Evolutionary conservation across 92 coral and sea anemone species (phyloP), one percentile per base, ranked within the genome.

Genomic region (Phymanthus crucifer): DNA sequence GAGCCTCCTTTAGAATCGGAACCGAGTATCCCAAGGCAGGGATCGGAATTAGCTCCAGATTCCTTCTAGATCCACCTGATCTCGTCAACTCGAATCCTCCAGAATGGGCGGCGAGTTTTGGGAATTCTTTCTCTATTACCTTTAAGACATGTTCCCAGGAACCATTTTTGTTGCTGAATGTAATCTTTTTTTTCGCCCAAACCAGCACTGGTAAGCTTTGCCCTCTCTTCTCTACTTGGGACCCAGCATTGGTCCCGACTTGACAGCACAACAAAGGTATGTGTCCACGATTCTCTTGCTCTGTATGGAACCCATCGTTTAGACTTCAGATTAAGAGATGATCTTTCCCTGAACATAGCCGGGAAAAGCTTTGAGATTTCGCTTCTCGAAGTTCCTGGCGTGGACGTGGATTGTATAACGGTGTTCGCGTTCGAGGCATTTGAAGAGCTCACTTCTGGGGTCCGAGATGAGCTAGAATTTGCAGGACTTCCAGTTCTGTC

Each of bases 51-150:
- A 64, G 11, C 47, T 80, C 72, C 66, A 75, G 85, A 66, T 88
- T 88, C 11, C 87, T 86, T 45, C 93, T 86, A 37, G 84, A 89
- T 36, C 93, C 93, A 6, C 46, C 54, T 12, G 87, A 85, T 65
- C 92, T 88, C 24, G 84, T 54, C 36, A 80, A 88, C 64, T 88
- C 83, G 50, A 88, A 47, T 23, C 93, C 93, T 17, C 93, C 90
- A 48, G 81, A 43, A 43, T 10, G 61, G 61, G 61, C 11, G 61
- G 61, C 12, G 16, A 85, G 83, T 75, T 76, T 82, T 31, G 93
- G 93, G 66, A 73, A 89, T 66, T 89, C 84, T 70, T 78, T 76
- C 66, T 85, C 78, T 23, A 89, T 78, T 40, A 85, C 85, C 21
- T 45, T 34, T 66, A 82, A 76, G 35, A 89, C 84, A 45, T 89